Percentiles rank a stretch among this genome's conserved stretches.
Conservation (phyloP, 2,888 invertebrate species). For the Ellobium chinense region DNA sequence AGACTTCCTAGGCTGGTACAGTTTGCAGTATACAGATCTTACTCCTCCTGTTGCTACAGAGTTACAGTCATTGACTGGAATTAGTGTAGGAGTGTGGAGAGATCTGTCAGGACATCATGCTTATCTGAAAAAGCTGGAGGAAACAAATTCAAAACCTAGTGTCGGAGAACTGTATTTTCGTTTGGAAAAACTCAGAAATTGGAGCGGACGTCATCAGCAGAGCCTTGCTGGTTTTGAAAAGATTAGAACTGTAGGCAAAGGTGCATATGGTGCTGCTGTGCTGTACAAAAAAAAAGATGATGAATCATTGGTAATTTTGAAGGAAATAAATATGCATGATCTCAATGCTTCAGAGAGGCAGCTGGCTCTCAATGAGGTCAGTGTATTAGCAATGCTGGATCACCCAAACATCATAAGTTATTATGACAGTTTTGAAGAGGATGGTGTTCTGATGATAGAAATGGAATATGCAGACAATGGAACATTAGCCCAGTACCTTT, state of each 20-base stretch:
- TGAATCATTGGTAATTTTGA: constrained; percentile 85
- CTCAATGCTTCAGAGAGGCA: constrained; percentile 84
- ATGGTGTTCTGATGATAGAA: constrained; percentile 86
- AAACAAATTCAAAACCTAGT: not conserved
- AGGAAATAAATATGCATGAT: constrained; percentile 87
- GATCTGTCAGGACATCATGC: constrained; percentile 54
- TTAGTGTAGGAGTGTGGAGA: constrained; percentile 51
- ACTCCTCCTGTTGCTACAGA: constrained; percentile 32
- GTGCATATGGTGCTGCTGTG: constrained; percentile 87
- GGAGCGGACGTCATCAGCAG: constrained; percentile 74
- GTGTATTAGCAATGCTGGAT: constrained; percentile 83
- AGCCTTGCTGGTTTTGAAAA: constrained; percentile 82
- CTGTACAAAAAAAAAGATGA: constrained; percentile 84
- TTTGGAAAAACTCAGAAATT: constrained; percentile 71
- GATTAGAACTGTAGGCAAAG: constrained; percentile 84
- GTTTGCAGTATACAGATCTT: constrained; percentile 39
- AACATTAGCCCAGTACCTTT: constrained; percentile 84
- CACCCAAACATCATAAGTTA: constrained; percentile 88
- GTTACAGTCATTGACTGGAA: constrained; percentile 39
- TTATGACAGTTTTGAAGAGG: constrained; percentile 86
- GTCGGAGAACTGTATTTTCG: constrained; percentile 76
- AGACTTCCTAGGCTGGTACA: constrained; percentile 38
- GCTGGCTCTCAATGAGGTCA: constrained; percentile 85
- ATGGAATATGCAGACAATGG: constrained; percentile 88
- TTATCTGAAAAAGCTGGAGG: constrained; percentile 43